Base-by-base conservation (phyloP, 53 echinoderm and acorn worm genomes). In the Echinometra lucunter region DNA sequence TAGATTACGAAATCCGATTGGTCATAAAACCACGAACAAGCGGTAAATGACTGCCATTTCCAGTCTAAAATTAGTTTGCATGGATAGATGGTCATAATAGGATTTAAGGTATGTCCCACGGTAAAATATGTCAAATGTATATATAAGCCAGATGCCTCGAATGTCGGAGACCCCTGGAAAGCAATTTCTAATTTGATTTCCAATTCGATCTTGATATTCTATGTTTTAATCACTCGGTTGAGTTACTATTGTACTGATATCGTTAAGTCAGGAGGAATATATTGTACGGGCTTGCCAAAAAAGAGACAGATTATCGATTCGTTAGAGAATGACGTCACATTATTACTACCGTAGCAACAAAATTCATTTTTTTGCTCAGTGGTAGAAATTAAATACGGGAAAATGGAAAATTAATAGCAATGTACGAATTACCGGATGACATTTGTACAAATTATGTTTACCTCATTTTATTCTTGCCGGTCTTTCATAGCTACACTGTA, bases 361-460 rank as follows among this genome's bases (percentile, higher is more conserved):
- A 37, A 78, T 42, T 78, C 78, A 85, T 85, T n/a, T 85, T 85
- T n/a, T 10, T n/a, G n/a, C 15, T 16, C 13, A n/a, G 8, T 85
- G 49, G n/a, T 45, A 49, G 28, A 44, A 85, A 85, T 47, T 85
- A n/a, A 85, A 85, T n/a, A 45, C 53, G 30, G 85, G 49, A 49
- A 85, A 49, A 21, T 49, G 28, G 45, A 49, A 85, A 85, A 85
- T 85, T 85, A 85, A 85, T 85, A 85, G 85, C 85, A 49, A 53
- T 85, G 85, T 27, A 49, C 49, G 30, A 19, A 85, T 78, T 85
- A 85, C 85, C 85, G 85, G n/a, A 27, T 85, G 85, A 85, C 85
- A 85, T 85, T 47, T 85, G 85, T 85, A 27, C 25, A 21, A 85
- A 85, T 85, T 85, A 85, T 85, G 85, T 27, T 85, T 85, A 49